phyloP scores from a whole-genome alignment of 2,113 vertebrate genomes.

The Platysternon megacephalum region DNA sequence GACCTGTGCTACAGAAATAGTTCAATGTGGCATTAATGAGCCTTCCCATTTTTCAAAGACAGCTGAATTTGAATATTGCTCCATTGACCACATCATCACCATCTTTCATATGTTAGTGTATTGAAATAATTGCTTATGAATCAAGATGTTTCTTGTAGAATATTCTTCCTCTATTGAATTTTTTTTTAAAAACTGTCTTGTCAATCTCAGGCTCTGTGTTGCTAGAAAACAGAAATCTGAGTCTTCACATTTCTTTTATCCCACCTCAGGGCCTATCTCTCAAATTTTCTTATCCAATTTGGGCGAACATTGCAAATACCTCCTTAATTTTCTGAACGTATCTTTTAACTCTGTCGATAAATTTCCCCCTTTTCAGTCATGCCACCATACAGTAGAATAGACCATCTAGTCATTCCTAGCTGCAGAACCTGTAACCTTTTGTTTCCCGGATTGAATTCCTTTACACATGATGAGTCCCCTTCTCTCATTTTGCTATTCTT shows the following conservation, averaged over 20 bases:
- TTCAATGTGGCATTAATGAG: accelerated
- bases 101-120: neutral
- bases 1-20: neutral
- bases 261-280: neutral
- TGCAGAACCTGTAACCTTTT: neutral
- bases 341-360: neutral
- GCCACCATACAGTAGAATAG: neutral
- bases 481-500: neutral
- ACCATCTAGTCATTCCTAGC: accelerated
- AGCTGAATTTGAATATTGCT: neutral
- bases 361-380: neutral
- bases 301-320: neutral
- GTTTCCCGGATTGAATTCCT: neutral
- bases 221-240: neutral
- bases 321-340: neutral
- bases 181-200: neutral
- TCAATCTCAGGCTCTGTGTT: neutral
- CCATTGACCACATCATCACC: neutral
- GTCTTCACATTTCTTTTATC: neutral
- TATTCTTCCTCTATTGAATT: neutral
- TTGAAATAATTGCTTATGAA: neutral
- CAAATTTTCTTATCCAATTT: neutral
- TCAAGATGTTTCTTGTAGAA: neutral
- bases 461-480: accelerated
- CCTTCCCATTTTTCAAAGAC: neutral